Evolutionary conservation across 2,888 invertebrate species (phyloP).

Genomic region (Pinctada fucata): DNA sequence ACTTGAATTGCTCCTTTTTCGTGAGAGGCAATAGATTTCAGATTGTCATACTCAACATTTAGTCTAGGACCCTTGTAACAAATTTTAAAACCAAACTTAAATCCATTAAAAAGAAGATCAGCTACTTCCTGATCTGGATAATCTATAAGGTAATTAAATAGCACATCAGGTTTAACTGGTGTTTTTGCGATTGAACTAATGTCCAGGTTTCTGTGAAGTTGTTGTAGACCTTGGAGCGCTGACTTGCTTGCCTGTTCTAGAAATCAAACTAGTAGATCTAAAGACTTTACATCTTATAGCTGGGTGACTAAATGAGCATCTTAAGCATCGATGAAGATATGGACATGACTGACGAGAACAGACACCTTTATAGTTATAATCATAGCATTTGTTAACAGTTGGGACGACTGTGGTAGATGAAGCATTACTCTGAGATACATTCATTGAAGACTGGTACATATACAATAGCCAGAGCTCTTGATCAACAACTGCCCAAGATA

Average conservation of each 20-base stretch:
- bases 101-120: neutral
- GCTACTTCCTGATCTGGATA: neutral
- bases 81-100: slow-evolving; percentile 3
- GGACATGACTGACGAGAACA: slow-evolving; percentile 5
- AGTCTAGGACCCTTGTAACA: neutral
- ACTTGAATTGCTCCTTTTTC: neutral
- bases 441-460: neutral
- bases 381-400: slow-evolving; percentile 13
- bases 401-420: too few relatives aligned
- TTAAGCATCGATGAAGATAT: slow-evolving; percentile 11
- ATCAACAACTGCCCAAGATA: neutral
- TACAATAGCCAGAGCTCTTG: slow-evolving; percentile 20
- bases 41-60: slow-evolving; percentile 3
- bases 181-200: slow-evolving; percentile 1
- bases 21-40: slow-evolving; percentile 3
- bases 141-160: slow-evolving; percentile 5
- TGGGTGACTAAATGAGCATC: neutral
- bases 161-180: slow-evolving; percentile 1
- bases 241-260: too few relatives aligned
- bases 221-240: too few relatives aligned
- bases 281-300: too few relatives aligned
- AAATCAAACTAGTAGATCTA: too few relatives aligned
- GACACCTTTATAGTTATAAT: slow-evolving; percentile 18
- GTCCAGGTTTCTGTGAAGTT: neutral
- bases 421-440: neutral